Percentiles rank a stretch among this genome's conserved stretches.
These are phyloP conservation scores for Neuroterus valhalla DNA, from an alignment of 1,140 invertebrate species.

Conservation along the genomic window DNA sequence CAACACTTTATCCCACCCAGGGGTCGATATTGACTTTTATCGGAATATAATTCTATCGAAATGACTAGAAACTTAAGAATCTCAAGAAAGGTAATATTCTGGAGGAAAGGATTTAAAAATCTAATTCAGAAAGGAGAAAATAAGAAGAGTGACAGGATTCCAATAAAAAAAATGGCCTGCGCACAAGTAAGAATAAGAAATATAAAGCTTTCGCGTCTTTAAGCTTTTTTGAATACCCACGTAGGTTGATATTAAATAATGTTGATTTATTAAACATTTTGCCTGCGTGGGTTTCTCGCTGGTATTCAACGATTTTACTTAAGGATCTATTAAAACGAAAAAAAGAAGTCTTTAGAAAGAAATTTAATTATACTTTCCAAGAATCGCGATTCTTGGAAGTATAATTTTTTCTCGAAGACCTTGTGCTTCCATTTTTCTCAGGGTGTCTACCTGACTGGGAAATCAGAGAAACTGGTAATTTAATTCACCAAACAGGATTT, in stretches of 20 bases:
- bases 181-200: neutral
- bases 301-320: slow-evolving; percentile 14
- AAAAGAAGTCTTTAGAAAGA: no score
- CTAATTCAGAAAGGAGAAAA: neutral
- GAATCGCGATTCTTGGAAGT: no score
- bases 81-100: neutral
- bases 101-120: neutral
- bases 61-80: slow-evolving; percentile 1
- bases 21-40: no score
- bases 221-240: slow-evolving; percentile 12
- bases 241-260: neutral
- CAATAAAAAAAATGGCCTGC: slow-evolving; percentile 23
- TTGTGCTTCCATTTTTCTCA: no score
- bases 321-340: no score
- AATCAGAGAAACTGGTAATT: no score
- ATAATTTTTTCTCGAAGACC: no score
- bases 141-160: slow-evolving; percentile 11
- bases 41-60: no score
- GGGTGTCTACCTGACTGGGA: no score
- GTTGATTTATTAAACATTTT: slow-evolving; percentile 17
- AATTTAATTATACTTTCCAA: no score
- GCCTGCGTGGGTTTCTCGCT: neutral
- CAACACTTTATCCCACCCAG: no score
- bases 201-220: slow-evolving; percentile 17
- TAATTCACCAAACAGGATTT: no score